phyloP scores from a whole-genome alignment of 2,797 vertebrate species.

The Menidia menidia region DNA sequence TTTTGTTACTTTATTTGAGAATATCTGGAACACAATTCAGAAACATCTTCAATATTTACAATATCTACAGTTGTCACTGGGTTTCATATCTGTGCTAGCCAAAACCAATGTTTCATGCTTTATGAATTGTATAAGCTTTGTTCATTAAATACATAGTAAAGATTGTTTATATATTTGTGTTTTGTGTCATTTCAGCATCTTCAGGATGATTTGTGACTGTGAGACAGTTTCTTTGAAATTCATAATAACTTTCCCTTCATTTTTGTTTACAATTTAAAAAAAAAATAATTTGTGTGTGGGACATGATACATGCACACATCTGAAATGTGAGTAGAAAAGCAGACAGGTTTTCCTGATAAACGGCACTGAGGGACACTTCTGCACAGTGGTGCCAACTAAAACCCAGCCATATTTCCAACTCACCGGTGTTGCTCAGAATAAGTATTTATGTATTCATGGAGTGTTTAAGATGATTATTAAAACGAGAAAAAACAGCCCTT shows the following conservation, averaged over 20 bases:
- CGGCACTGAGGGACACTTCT: neutral
- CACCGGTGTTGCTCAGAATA: too few species aligned
- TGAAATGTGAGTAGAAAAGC: constrained; percentile 1
- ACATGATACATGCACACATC: constrained; percentile 11
- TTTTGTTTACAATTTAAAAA: neutral
- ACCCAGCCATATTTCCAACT: too few species aligned
- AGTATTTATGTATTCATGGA: too few species aligned
- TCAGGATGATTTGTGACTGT: neutral
- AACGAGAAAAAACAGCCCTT: too few species aligned
- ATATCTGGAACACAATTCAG: constrained; percentile 34
- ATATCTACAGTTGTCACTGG: constrained; percentile 53
- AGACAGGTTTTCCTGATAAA: neutral
- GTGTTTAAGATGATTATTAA: too few species aligned
- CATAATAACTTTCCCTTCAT: constrained; percentile 12
- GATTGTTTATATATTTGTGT: neutral
- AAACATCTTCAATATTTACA: constrained; percentile 56
- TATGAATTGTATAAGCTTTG: neutral
- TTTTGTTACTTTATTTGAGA: constrained; percentile 47
- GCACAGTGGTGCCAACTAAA: neutral
- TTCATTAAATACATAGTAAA: constrained; percentile 24
- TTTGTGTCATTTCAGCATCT: neutral
- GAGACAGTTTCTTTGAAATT: neutral
- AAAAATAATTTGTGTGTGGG: neutral
- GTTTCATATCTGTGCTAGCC: constrained; percentile 23
- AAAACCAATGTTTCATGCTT: constrained; percentile 24